These are phyloP conservation scores for Chelonus insularis DNA, from an alignment of 1,140 invertebrate species.

Conservation along the genomic window DNA sequence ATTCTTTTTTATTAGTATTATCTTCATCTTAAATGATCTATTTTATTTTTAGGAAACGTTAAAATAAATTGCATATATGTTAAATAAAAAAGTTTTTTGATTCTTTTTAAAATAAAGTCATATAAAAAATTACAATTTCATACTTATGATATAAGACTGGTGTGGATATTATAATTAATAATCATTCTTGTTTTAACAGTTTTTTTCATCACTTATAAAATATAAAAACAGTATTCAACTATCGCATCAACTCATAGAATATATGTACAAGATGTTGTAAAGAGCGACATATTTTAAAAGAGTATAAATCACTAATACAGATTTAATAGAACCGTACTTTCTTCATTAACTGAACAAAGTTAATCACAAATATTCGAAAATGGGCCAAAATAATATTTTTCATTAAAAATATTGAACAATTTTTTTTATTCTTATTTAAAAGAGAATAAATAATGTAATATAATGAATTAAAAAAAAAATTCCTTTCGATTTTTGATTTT, in stretches of 20 bases:
- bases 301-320: conserved; percentile 33
- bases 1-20: no score
- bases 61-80: no score
- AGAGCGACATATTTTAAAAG: conserved; percentile 5
- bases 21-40: no score
- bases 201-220: conserved; percentile 38
- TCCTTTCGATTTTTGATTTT: no score
- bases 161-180: conserved; percentile 1
- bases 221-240: conserved; percentile 47
- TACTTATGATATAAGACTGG: neutral
- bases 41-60: no score
- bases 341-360: neutral
- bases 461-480: no score
- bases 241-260: conserved; percentile 19
- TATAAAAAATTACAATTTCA: conserved; percentile 8
- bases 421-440: no score
- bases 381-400: conserved; percentile 30
- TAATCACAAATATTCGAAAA: conserved; percentile 43
- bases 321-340: no score
- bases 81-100: neutral
- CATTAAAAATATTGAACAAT: no score
- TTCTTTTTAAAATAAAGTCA: neutral
- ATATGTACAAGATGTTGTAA: conserved; percentile 18
- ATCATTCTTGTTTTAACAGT: conserved; percentile 23
- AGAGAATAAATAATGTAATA: no score